Evolutionary conservation across 2,797 vertebrate species (phyloP), one percentile per base, ranked within the genome.

Genomic region (Philypnodon macrostomus): DNA sequence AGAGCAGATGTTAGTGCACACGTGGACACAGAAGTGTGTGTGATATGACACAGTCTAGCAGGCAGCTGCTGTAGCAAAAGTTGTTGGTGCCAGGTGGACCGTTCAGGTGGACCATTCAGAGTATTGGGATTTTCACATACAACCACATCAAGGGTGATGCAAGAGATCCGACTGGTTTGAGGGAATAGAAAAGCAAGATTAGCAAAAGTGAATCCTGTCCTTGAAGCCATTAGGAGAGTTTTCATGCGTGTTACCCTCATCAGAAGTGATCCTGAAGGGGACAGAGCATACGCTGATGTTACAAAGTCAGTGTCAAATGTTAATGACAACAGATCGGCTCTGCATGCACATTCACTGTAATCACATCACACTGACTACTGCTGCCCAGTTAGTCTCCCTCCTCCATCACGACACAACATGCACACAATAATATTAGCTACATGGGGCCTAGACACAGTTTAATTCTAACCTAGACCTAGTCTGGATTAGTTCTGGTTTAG

Each of bases 261-360:
- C 72, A 67, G 52, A 66, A 31, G 39, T 79, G 76, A 81, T 73
- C 58, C 63, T 75, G 49, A 83, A 63, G 42, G n/a, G 45, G 35
- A 63, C 60, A 76, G 57, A 44, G 51, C 63, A 2, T 47, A 56
- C 53, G 47, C 65, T 66, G 55, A 67, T 41, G 48, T 53, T 60
- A 75, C 68, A 72, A 68, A 73, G 64, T 70, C 39, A 64, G 58
- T 38, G 59, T 75, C 67, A 79, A 80, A 79, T 74, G 70, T 77
- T 72, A 68, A 79, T 70, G 73, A 76, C 72, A 61, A 68, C 66
- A 58, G 55, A 78, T 65, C 16, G 32, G n/a, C 38, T 18, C 63
- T 69, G 54, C 66, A 57, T 47, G 63, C 64, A 71, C 63, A 48
- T 62, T 40, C 54, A 19, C 58, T 68, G 60, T 70, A 69, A 75